Conservation (phyloP, 2,888 invertebrate species). For the Ryuthela nishihirai region DNA sequence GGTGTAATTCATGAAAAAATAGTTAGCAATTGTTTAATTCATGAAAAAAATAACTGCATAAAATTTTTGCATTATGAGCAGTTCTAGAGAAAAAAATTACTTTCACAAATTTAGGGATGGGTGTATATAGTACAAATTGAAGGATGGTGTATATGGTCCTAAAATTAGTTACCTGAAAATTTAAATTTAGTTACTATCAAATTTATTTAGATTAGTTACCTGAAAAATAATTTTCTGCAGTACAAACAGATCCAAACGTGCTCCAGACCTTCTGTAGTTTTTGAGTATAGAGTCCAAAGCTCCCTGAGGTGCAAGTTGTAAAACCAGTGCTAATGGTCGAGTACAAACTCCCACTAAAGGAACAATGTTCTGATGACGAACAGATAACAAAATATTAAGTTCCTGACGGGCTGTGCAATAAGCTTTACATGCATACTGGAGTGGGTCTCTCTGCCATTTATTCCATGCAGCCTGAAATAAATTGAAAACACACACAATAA, state of each 20-base stretch:
- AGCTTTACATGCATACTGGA: constrained; percentile 89
- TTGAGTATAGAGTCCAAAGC: constrained; percentile 78
- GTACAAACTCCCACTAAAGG: constrained; percentile 86
- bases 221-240: constrained; percentile 83
- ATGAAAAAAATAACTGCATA: too few relatives aligned
- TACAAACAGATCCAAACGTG: constrained; percentile 71
- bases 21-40: too few relatives aligned
- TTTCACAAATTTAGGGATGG: too few relatives aligned
- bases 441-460: constrained; percentile 90
- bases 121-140: too few relatives aligned
- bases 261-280: constrained; percentile 79
- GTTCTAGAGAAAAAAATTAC: too few relatives aligned
- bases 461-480: constrained; percentile 64
- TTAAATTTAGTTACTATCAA: not conserved
- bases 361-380: constrained; percentile 88
- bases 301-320: constrained; percentile 88
- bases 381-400: constrained; percentile 74
- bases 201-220: constrained; percentile 53
- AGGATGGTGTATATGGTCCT: not conserved
- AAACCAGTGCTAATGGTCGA: constrained; percentile 79
- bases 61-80: too few relatives aligned
- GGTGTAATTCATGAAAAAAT: too few relatives aligned
- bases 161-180: not conserved
- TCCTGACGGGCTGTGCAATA: constrained; percentile 96
- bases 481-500: not conserved